Evolutionary conservation across 2,113 vertebrate genomes (phyloP).

Genomic region (Telmatochromis brichardi): DNA sequence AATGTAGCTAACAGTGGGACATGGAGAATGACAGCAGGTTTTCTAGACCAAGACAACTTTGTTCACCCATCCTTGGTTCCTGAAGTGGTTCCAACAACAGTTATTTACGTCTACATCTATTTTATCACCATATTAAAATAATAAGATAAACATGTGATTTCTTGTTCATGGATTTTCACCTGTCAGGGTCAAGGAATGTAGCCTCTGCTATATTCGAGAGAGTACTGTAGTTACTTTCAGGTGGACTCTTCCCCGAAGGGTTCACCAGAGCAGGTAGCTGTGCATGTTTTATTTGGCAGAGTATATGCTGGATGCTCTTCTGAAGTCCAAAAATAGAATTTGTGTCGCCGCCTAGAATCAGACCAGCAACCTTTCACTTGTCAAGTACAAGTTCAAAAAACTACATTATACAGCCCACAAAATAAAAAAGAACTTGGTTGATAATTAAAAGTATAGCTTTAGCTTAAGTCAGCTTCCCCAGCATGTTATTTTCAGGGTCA

Average conservation of each 20-base stretch:
- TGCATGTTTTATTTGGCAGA: not conserved
- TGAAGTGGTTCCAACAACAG: too few species aligned
- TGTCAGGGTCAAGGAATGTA: not conserved
- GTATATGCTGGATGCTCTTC: not conserved
- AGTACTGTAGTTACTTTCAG: not conserved
- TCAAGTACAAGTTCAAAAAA: not conserved
- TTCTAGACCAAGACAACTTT: not conserved
- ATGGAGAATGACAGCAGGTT: not conserved
- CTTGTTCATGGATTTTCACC: not conserved
- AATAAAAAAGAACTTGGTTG: not conserved
- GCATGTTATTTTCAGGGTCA: not conserved
- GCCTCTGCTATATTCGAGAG: not conserved
- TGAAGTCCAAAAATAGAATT: not conserved
- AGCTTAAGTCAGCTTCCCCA: not conserved
- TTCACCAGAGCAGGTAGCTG: not conserved
- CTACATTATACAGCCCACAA: not conserved
- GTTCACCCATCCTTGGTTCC: too few species aligned
- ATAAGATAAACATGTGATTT: not conserved
- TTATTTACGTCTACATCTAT: fast-evolving
- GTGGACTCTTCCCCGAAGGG: fast-evolving
- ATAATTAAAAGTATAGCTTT: not conserved
- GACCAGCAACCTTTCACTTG: not conserved
- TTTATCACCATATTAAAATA: not conserved
- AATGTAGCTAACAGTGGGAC: not conserved
- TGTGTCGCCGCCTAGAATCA: fast-evolving